phyloP scores from a whole-genome alignment of 2,888 invertebrate species.

The Catocala fraxini region DNA sequence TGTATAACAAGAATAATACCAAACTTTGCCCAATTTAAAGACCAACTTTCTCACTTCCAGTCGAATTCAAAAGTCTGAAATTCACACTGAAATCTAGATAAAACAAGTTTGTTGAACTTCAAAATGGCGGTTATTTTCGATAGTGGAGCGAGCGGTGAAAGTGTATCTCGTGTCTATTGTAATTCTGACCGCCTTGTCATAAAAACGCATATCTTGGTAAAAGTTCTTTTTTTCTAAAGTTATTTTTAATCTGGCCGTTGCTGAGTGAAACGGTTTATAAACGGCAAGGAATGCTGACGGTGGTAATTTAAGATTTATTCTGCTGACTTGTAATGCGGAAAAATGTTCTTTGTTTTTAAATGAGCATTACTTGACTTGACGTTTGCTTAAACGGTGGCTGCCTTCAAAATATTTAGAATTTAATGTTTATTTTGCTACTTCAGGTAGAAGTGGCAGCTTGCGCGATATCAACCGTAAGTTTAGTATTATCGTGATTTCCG shows the following conservation, averaged over 20 bases:
- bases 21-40: constrained; percentile 16
- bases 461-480: too few relatives aligned
- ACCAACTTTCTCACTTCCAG: constrained; percentile 16
- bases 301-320: constrained; percentile 17
- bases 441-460: too few relatives aligned
- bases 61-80: constrained; percentile 18
- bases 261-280: constrained; percentile 29
- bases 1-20: constrained; percentile 12
- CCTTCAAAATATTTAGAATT: background rate
- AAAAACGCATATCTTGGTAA: constrained; percentile 50
- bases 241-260: constrained; percentile 38
- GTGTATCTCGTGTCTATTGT: constrained; percentile 45
- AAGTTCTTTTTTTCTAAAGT: constrained; percentile 32
- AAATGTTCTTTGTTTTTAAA: constrained; percentile 15
- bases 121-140: constrained; percentile 37
- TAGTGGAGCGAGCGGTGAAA: constrained; percentile 36
- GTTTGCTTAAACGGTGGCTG: background rate
- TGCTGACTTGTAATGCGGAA: background rate
- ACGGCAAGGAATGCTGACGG: constrained; percentile 11
- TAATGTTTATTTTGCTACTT: too few relatives aligned
- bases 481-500: too few relatives aligned
- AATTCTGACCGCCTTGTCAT: constrained; percentile 45
- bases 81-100: constrained; percentile 17
- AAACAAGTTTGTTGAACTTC: constrained; percentile 25
- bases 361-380: constrained; percentile 6